Evolutionary conservation across 2,113 vertebrate genomes (phyloP), one percentile per base, ranked within the genome.

Genomic region (Charadrius vociferus): DNA sequence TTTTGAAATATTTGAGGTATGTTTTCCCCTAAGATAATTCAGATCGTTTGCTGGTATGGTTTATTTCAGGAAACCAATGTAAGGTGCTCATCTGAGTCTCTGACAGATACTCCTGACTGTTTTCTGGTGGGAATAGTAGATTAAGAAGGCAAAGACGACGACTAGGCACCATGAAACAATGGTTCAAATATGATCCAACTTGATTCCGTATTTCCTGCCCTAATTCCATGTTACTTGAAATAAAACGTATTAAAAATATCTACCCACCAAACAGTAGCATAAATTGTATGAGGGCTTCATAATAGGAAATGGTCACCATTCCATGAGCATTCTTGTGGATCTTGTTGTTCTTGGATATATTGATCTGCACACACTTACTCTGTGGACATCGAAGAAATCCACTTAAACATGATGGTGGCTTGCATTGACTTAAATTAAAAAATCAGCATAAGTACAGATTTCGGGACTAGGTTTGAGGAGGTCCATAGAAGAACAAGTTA

Each of bases 351-450:
- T 22, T n/a, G 10, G 29, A 6, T n/a, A 27, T 5, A 19, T 19
- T 37, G 32, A 53, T 32, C 47, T 71, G 14, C 47, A 67, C 11
- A 70, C 11, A 19, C 2, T 55, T 50, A 30, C 14, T 62, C 27
- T 22, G 10, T n/a, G 30, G 47, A 36, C 5, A 47, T 56, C 12
- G 50, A 12, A 81, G 55, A 81, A 37, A 6, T 59, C 6, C 13
- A n/a, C 0, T 0, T n/a, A 34, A 26, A 24, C 7, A 9, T 13
- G 3, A 74, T 43, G 10, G 12, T 65, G 2, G 8, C 11, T 59
- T 86, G 13, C n/a, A 72, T 7, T 79, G 26, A 22, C 6, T 30
- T 55, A 75, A 49, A 49, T 36, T 16, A 88, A 86, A 86, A 86
- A 56, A 37, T 56, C 32, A 81, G 4, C 16, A 17, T 27, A 4